Base-by-base conservation (phyloP, 2,113 vertebrate species). In the Coturnix japonica region DNA sequence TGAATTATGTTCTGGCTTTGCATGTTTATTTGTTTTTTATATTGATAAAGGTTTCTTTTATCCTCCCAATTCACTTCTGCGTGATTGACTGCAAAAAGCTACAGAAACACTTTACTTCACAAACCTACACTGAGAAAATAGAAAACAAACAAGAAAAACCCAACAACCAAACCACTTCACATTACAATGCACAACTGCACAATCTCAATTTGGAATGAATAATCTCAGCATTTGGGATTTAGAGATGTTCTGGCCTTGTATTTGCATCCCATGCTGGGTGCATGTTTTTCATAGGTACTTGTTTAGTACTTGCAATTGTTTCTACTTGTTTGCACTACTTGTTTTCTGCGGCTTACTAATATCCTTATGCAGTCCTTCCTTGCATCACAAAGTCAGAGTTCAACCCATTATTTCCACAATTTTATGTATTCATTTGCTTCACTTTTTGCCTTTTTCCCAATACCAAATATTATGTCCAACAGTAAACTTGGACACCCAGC, bases 401-500 rank as follows among this genome's bases (percentile, higher is more conserved):
- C 74, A 12, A 74, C 64, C 53, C 26, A 9, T 37, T 20, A 2
- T 39, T 33, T 87, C 7, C 61, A 64, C 1, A 11, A 35, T 43
- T 65, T 79, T 25, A 71, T 8, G 44, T 15, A n/a, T 7, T 15
- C 6, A 31, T 75, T 71, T 49, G 33, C 37, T 72, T 51, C 23
- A 61, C 13, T 71, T 46, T 16, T 17, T 9, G 7, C 0, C 8
- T 65, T 60, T 76, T 47, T 6, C 0, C 35, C 49, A 21, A 7
- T 46, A 63, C 13, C 39, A 46, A 66, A 7, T 67, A 76, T 65
- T 63, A 59, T 13, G 30, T n/a, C 63, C 61, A 51, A 82, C 57
- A 90, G 54, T 39, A 66, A 93, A 70, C 19, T 60, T 20, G 33
- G 66, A 90, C 33, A 60, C 13, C 8, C 13, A 87, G 85, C 73